These are phyloP conservation scores for Stichopus chloronotus DNA, from an alignment of 35 echinoderm and acorn worm species.

Conservation along the genomic window DNA sequence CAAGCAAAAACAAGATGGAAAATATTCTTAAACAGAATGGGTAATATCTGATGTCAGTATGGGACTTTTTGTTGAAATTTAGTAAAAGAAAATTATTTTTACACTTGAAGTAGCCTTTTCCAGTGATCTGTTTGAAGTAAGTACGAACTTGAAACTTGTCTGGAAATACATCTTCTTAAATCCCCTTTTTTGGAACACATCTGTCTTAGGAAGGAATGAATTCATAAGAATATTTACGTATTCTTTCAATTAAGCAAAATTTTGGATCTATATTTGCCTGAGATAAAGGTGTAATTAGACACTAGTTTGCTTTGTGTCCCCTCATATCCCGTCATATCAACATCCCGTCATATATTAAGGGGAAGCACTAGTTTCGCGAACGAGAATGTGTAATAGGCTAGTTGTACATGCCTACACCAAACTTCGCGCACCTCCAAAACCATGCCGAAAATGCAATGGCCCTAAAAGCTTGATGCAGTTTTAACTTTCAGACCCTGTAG, in stretches of 20 bases:
- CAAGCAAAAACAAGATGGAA: no score
- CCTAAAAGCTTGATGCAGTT: no score
- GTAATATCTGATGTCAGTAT: no score
- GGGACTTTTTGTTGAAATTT: no score
- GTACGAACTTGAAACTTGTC: neutral
- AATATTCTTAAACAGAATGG: no score
- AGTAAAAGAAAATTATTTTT: no score
- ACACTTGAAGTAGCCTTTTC: neutral
- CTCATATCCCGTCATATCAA: neutral
- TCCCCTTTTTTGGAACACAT: neutral
- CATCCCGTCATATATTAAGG: neutral
- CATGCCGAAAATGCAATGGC: no score
- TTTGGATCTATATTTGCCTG: neutral
- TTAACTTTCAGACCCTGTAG: no score
- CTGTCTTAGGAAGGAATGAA: neutral
- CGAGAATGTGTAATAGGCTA: neutral
- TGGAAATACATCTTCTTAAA: neutral
- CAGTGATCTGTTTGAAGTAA: neutral
- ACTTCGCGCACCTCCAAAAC: no score
- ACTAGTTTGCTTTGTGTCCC: neutral
- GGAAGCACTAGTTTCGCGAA: neutral
- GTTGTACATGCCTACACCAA: no score
- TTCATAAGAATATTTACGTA: neutral
- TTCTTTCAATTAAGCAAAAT: neutral
- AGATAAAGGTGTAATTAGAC: neutral